Conservation (phyloP, 2,888 invertebrate species). For the Monopis laevigella region DNA sequence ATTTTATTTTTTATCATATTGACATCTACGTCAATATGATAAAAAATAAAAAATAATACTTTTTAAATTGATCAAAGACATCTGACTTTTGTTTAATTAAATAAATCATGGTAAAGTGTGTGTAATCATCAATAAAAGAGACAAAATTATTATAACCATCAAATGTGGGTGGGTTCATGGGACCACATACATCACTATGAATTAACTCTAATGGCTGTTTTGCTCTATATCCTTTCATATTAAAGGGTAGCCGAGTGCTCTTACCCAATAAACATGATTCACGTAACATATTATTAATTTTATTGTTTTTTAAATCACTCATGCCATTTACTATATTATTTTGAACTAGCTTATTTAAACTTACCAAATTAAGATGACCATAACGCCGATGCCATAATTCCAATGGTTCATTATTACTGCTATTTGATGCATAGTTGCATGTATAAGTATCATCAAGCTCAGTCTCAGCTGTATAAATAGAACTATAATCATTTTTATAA, state of each 20-base stretch:
- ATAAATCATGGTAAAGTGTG: conserved; percentile 17
- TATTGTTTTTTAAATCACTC: background rate
- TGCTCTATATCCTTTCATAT: conserved; percentile 1
- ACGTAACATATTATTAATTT: background rate
- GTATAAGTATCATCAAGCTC: background rate
- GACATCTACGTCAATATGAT: no score
- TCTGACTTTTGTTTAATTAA: conserved; percentile 17
- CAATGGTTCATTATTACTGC: background rate
- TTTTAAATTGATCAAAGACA: conserved; percentile 17
- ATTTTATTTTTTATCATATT: no score
- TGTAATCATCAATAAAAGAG: conserved; percentile 20
- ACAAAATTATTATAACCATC: conserved; percentile 18
- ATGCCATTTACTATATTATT: conserved; percentile 12
- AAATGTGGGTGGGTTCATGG: conserved; percentile 14
- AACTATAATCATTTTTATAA: conserved; percentile 5
- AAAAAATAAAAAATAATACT: no score
- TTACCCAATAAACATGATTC: background rate
- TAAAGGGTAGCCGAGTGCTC: background rate
- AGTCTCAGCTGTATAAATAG: no score
- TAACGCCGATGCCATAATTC: conserved; percentile 12
- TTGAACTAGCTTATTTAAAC: background rate
- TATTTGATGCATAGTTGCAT: background rate
- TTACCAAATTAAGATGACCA: conserved; percentile 5
- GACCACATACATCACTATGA: conserved; percentile 15
- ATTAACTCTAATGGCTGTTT: background rate